Evolutionary conservation across 2,113 vertebrate genomes (phyloP).

Genomic region (Peromyscus maniculatus): DNA sequence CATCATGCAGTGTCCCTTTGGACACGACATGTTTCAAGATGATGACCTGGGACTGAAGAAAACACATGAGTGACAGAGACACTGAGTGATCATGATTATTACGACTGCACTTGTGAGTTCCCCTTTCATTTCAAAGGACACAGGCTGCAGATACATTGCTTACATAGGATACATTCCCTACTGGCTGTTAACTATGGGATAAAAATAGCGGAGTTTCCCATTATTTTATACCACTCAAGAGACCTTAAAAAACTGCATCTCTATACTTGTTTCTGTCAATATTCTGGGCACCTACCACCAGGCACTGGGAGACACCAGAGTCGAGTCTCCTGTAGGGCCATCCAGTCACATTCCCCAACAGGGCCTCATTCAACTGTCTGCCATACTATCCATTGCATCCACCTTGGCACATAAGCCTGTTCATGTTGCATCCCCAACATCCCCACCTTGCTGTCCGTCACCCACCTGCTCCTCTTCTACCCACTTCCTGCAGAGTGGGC

Average conservation of each 20-base stretch:
- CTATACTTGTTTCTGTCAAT: background rate
- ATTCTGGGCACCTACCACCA: background rate
- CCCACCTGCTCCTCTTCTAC: background rate
- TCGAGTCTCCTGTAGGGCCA: background rate
- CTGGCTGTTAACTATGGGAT: background rate
- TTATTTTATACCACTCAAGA: background rate
- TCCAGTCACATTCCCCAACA: rapidly evolving
- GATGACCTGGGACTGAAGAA: background rate
- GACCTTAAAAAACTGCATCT: background rate
- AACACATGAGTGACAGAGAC: background rate
- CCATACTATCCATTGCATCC: too few relatives aligned
- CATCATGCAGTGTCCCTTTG: background rate
- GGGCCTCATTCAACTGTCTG: background rate
- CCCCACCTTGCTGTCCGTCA: background rate
- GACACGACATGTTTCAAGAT: background rate
- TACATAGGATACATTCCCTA: background rate
- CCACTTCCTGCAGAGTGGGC: background rate
- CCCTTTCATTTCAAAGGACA: conserved; percentile 45
- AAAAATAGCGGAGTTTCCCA: background rate
- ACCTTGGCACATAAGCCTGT: too few relatives aligned
- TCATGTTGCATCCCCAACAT: background rate
- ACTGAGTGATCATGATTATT: background rate
- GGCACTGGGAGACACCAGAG: background rate
- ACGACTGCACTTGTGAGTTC: background rate
- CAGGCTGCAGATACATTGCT: background rate